These are phyloP conservation scores for Morphnarchus princeps DNA, from an alignment of 2,113 vertebrate species.

Conservation along the genomic window DNA sequence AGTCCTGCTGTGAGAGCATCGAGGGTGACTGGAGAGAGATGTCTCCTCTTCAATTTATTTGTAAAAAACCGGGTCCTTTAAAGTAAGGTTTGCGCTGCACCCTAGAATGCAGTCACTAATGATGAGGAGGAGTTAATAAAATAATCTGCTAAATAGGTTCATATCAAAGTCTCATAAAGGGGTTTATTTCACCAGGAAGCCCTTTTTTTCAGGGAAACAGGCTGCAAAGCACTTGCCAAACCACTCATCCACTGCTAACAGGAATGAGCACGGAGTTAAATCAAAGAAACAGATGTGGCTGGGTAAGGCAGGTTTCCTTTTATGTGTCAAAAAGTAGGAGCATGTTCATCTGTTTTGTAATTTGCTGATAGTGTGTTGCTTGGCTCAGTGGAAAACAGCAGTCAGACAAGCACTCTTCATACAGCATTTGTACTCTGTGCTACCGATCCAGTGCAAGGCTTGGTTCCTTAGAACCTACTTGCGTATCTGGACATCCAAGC, in stretches of 20 bases:
- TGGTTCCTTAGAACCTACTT: not conserved
- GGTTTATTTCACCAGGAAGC: not conserved
- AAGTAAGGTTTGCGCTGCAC: not conserved
- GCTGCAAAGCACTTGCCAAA: not conserved
- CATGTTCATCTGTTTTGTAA: not conserved
- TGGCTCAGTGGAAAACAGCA: not conserved
- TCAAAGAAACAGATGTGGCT: slow-evolving; percentile 18
- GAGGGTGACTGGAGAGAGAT: not conserved
- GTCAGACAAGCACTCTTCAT: slow-evolving; percentile 8
- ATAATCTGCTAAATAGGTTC: not conserved
- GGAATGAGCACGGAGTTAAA: not conserved
- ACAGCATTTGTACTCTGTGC: not conserved
- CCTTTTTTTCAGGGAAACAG: not conserved
- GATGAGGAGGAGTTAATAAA: not conserved
- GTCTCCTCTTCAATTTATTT: not conserved
- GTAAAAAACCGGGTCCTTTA: not conserved
- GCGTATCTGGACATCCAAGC: not conserved
- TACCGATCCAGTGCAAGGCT: not conserved
- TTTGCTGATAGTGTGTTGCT: slow-evolving; percentile 16
- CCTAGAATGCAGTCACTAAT: not conserved
- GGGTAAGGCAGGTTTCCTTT: slow-evolving; percentile 6
- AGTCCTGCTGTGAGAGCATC: not conserved
- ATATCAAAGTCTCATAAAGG: not conserved
- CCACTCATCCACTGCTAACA: not conserved
- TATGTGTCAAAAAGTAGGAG: not conserved